phyloP scores from a whole-genome alignment of 2,888 invertebrate species.

The Rotaria macrura region DNA sequence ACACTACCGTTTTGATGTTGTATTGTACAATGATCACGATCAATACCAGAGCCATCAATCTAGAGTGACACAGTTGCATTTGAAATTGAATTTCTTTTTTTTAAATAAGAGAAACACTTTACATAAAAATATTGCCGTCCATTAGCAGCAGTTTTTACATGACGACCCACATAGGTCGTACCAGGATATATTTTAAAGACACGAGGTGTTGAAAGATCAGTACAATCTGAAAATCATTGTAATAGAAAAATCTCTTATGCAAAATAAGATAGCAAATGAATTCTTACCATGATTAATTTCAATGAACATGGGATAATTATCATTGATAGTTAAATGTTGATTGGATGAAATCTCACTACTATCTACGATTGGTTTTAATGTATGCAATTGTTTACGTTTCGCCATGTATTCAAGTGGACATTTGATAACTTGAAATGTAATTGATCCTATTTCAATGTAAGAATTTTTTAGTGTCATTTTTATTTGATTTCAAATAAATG shows the following conservation, averaged over 20 bases:
- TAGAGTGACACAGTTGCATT: not conserved
- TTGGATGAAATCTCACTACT: not conserved
- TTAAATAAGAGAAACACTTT: not conserved
- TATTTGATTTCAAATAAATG: not conserved
- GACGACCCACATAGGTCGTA: not conserved
- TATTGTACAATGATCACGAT: conserved; percentile 1
- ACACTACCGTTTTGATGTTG: not conserved
- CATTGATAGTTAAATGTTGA: not conserved
- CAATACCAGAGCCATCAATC: not conserved
- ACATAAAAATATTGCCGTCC: not conserved
- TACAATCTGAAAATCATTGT: not conserved
- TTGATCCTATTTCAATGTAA: conserved; percentile 39
- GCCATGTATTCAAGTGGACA: conserved; percentile 25
- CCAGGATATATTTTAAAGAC: not conserved
- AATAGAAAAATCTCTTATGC: not conserved
- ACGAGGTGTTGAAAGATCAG: not conserved
- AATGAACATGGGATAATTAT: not conserved
- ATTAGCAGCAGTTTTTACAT: not conserved
- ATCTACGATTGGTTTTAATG: not conserved
- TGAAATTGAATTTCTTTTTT: too few species aligned
- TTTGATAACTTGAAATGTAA: conserved; percentile 28
- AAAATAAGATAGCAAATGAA: not conserved
- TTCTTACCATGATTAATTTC: not conserved
- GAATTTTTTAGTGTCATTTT: not conserved
- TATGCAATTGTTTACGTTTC: not conserved